Conservation (phyloP, 2,113 vertebrate genomes). For the Piprites chloris region DNA sequence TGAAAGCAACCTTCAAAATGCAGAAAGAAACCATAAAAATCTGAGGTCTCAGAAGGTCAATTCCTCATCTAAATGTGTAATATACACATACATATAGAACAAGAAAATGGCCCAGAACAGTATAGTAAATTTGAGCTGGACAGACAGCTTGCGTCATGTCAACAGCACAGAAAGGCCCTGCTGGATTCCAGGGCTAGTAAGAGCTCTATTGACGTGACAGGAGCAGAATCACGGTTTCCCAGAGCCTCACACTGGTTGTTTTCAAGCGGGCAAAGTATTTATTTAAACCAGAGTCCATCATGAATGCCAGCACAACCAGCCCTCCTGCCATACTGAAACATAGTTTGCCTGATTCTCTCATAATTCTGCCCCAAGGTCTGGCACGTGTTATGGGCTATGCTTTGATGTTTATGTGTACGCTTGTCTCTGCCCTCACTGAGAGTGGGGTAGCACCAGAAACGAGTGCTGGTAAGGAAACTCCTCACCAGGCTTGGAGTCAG, state of each 20-base stretch:
- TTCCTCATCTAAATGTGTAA: neutral
- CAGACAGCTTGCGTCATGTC: neutral
- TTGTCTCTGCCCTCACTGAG: neutral
- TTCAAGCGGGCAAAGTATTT: neutral
- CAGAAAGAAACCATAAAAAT: neutral
- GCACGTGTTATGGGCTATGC: accelerated
- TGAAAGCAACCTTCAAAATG: neutral
- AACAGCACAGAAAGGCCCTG: neutral
- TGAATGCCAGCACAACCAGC: neutral
- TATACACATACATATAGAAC: neutral
- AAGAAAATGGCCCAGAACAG: neutral
- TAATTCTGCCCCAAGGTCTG: neutral
- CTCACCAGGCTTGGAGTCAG: neutral
- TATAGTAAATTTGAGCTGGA: neutral
- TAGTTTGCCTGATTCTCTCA: neutral
- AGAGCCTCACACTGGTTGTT: neutral
- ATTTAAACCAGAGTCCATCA: neutral
- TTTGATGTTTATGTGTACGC: neutral
- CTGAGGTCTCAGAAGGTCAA: neutral
- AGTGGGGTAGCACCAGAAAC: neutral
- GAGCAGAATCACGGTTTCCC: neutral
- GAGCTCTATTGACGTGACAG: neutral
- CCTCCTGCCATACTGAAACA: neutral
- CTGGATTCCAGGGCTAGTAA: neutral
- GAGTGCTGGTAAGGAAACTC: neutral